phyloP scores from a whole-genome alignment of 2,888 invertebrate genomes.

The Drosophila picticornis region DNA sequence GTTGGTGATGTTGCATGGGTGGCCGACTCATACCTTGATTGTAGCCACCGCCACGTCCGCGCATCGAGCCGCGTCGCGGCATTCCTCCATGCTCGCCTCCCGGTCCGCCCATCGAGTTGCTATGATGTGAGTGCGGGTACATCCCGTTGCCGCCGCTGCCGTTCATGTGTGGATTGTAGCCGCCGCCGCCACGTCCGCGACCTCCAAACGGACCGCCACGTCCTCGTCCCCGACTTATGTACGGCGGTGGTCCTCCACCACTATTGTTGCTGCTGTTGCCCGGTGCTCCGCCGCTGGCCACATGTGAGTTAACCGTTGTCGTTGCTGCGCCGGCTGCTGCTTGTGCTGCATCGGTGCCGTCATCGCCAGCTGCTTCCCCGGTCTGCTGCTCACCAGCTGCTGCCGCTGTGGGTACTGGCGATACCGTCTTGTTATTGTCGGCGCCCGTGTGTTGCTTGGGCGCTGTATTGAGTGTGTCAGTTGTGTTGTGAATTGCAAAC shows the following conservation, averaged over 20 bases:
- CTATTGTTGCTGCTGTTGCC: conserved; percentile 43
- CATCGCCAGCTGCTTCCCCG: conserved; percentile 46
- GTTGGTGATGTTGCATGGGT: conserved; percentile 79
- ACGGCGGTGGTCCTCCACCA: conserved; percentile 63
- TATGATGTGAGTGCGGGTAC: conserved; percentile 73
- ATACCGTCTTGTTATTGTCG: conserved; percentile 84
- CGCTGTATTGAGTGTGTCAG: conserved; percentile 56
- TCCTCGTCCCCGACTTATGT: conserved; percentile 81
- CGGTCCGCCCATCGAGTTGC: conserved; percentile 65
- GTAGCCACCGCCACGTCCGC: conserved; percentile 84
- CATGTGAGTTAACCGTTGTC: conserved; percentile 54
- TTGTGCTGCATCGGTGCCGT: conserved; percentile 43
- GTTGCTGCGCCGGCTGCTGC: conserved; percentile 30
- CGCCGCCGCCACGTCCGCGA: conserved; percentile 72
- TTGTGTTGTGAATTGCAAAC: conserved; percentile 2
- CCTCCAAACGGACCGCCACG: conserved; percentile 81
- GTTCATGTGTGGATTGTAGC: conserved; percentile 83
- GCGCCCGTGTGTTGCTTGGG: conserved; percentile 84
- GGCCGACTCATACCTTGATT: conserved; percentile 83
- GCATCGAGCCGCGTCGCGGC: conserved; percentile 82
- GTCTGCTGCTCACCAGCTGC: conserved; percentile 46
- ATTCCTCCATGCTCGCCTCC: conserved; percentile 77
- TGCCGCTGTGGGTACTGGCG: conserved; percentile 78
- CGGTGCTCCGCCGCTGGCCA: conserved; percentile 53
- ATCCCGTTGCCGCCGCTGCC: conserved; percentile 71